These are phyloP conservation scores for Pygoscelis adeliae DNA, from an alignment of 2,113 vertebrate genomes.

Conservation along the genomic window DNA sequence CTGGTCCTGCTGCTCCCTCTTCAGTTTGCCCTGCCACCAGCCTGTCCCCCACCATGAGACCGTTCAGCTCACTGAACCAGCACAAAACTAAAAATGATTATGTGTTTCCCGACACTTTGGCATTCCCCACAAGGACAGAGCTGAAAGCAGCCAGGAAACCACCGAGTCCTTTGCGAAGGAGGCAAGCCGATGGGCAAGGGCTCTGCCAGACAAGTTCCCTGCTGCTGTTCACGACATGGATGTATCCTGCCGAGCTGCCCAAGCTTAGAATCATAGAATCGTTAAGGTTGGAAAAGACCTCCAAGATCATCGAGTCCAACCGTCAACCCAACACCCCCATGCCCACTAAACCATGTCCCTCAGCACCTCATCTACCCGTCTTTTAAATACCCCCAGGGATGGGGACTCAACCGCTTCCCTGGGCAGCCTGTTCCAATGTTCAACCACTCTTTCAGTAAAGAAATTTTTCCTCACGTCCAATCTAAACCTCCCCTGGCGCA, in stretches of 20 bases:
- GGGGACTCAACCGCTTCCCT: too few species aligned
- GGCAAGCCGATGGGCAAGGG: background rate
- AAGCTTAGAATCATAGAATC: background rate
- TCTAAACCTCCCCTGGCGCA: too few species aligned
- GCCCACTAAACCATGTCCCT: too few species aligned
- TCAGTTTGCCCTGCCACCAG: background rate
- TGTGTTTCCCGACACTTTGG: background rate
- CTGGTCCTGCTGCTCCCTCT: background rate
- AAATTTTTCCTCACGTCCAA: too few species aligned
- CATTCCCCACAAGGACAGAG: background rate
- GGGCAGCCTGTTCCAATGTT: too few species aligned
- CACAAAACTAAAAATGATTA: background rate
- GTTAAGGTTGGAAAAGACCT: too few species aligned
- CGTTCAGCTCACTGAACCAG: background rate
- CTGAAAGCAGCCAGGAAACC: background rate
- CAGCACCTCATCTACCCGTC: too few species aligned
- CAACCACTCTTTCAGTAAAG: too few species aligned
- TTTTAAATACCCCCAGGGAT: too few species aligned
- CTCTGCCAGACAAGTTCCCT: background rate
- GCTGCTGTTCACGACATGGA: background rate
- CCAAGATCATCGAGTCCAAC: too few species aligned
- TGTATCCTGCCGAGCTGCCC: background rate
- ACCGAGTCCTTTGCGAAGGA: background rate
- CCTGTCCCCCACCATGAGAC: background rate
- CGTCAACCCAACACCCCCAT: too few species aligned